Conservation (phyloP, 2,113 vertebrate species). For the Thermophis baileyi region DNA sequence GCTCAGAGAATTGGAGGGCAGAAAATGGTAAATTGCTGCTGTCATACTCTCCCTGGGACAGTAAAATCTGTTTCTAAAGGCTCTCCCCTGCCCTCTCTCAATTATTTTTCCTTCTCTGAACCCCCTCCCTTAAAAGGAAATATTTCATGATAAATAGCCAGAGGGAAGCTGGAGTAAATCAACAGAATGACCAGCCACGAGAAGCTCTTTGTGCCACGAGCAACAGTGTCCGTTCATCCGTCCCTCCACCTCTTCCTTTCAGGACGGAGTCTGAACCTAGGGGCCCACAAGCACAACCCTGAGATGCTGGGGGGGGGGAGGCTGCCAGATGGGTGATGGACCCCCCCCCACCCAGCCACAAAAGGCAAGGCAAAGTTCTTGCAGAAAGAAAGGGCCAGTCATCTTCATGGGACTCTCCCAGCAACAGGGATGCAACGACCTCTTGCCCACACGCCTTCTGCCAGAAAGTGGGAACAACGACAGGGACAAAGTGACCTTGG, state of each 20-base stretch:
- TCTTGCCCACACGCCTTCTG: background rate
- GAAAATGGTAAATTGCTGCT: constrained; percentile 60
- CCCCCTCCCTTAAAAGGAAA: constrained; percentile 34
- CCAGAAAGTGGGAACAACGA: background rate
- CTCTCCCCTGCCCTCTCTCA: background rate
- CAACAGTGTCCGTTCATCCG: background rate
- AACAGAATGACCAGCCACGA: background rate
- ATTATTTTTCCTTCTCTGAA: background rate
- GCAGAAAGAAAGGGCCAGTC: background rate
- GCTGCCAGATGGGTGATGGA: background rate
- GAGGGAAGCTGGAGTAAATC: constrained; percentile 30
- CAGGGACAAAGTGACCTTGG: too few species aligned
- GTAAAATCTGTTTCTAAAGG: constrained; percentile 45
- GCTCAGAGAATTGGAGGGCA: constrained; percentile 40
- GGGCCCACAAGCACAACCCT: background rate
- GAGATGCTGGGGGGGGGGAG: background rate
- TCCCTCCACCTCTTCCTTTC: background rate
- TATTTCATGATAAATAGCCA: constrained; percentile 42
- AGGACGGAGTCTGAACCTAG: too few species aligned
- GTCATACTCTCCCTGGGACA: constrained; percentile 42
- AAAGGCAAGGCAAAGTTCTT: background rate
- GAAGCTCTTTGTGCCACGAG: background rate
- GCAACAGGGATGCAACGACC: background rate
- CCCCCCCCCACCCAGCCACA: background rate
- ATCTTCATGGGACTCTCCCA: background rate